Conservation (phyloP, 2,113 vertebrate genomes). For the Zapornia atra region DNA sequence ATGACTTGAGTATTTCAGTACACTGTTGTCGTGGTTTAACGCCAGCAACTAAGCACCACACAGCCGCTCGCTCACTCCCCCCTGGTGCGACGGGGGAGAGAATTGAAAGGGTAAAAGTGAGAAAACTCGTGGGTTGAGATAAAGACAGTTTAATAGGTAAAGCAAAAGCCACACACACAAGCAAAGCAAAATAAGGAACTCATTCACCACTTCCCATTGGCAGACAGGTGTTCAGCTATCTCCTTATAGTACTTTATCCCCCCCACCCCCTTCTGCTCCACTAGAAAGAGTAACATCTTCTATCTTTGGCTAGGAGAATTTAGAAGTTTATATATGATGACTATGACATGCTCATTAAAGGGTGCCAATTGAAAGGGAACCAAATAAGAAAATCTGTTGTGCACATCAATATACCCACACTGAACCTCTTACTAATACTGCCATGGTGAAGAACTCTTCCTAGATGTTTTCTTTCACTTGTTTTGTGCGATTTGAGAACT, state of each 20-base stretch:
- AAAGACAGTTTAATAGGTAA: too few species aligned
- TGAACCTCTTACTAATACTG: neutral
- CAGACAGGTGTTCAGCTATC: too few species aligned
- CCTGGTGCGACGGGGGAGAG: too few species aligned
- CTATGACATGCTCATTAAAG: neutral
- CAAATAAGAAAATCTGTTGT: constrained; percentile 47
- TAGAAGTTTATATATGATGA: constrained; percentile 22
- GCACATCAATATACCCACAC: neutral
- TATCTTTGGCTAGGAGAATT: constrained; percentile 27
- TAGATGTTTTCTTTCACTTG: neutral
- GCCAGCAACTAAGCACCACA: too few species aligned
- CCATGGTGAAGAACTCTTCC: neutral
- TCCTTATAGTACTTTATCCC: neutral
- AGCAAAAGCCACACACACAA: too few species aligned
- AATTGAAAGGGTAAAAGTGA: too few species aligned
- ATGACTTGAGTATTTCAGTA: constrained; percentile 15
- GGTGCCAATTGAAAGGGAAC: constrained; percentile 19
- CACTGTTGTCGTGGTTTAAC: neutral
- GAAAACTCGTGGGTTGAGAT: too few species aligned
- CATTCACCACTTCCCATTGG: too few species aligned
- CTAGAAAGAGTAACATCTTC: neutral
- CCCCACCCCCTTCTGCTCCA: neutral
- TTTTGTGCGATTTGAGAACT: neutral
- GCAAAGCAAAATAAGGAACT: too few species aligned
- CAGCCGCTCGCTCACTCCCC: too few species aligned